Percentiles rank a stretch among this genome's conserved stretches.
Conservation (phyloP, 2,113 vertebrate species). For the Cygnus atratus region DNA sequence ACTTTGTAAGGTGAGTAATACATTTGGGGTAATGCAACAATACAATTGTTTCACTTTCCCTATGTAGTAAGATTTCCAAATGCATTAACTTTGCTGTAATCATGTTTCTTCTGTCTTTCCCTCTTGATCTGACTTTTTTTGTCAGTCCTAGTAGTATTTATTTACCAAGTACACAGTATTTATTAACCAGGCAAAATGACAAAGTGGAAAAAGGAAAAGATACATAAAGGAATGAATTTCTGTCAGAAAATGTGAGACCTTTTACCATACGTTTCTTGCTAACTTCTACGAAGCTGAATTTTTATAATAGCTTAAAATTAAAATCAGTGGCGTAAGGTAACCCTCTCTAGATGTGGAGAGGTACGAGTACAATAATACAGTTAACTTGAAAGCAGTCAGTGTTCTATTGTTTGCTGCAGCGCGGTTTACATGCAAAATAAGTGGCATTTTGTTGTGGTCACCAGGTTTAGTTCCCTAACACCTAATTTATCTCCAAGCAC, state of each 20-base stretch:
- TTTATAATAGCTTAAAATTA: background rate
- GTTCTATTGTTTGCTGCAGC: background rate
- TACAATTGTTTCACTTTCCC: background rate
- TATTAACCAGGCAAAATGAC: background rate
- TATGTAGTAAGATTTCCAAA: background rate
- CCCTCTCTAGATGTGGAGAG: background rate
- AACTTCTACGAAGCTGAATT: background rate
- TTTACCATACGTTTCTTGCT: background rate
- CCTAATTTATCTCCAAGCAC: background rate
- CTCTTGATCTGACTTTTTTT: background rate
- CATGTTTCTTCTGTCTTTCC: background rate
- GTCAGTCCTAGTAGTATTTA: background rate
- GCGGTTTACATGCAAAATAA: background rate
- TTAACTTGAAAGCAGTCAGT: background rate
- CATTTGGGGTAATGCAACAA: background rate
- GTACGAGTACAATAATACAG: background rate
- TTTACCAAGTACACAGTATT: background rate
- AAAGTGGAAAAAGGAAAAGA: background rate
- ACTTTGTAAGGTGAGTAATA: background rate
- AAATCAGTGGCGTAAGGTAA: background rate
- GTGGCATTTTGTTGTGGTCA: background rate
- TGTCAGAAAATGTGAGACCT: background rate
- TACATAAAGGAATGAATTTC: background rate
- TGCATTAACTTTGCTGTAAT: background rate
- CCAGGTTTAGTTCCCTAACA: background rate